A percentile compares a stretch with the other conserved stretches of the same genome.
Conservation (phyloP, 2,797 vertebrate genomes). For the Enteromius anoplus region DNA sequence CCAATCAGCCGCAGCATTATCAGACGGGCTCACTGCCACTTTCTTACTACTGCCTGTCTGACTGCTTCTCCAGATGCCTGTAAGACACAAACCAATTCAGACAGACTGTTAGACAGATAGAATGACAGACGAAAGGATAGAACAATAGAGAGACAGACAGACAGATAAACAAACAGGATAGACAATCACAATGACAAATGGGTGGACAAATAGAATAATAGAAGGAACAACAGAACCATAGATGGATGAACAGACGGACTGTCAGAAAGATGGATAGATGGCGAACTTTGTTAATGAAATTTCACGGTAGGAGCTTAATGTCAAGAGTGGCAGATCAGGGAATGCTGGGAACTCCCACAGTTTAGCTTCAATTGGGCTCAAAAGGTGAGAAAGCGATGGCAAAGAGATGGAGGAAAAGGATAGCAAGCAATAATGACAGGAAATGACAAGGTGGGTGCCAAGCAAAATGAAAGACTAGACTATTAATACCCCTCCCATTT, state of each 20-base stretch:
- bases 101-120: neutral
- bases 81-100: slow-evolving; percentile 18
- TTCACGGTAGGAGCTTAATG: slow-evolving; percentile 11
- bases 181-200: neutral
- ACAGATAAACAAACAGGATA: neutral
- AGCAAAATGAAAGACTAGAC: slow-evolving; percentile 33
- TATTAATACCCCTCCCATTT: slow-evolving; percentile 60
- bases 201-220: neutral
- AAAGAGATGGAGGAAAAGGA: slow-evolving; percentile 26
- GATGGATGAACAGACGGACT: neutral
- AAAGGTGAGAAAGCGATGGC: slow-evolving; percentile 4
- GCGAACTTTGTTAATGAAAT: slow-evolving; percentile 7
- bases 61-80: neutral
- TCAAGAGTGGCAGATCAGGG: neutral
- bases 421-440: slow-evolving; percentile 32
- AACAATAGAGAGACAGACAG: neutral
- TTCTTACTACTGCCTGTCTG: slow-evolving; percentile 13
- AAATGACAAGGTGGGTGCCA: slow-evolving; percentile 41
- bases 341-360: neutral
- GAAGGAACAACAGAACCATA: neutral
- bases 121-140: neutral
- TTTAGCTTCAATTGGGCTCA: slow-evolving; percentile 13
- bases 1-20: slow-evolving; percentile 9
- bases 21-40: slow-evolving; percentile 15
- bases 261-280: neutral